Percentiles rank a stretch among this genome's conserved stretches.
These are phyloP conservation scores for Eretmocerus hayati DNA, from an alignment of 2,888 invertebrate species.

Conservation along the genomic window DNA sequence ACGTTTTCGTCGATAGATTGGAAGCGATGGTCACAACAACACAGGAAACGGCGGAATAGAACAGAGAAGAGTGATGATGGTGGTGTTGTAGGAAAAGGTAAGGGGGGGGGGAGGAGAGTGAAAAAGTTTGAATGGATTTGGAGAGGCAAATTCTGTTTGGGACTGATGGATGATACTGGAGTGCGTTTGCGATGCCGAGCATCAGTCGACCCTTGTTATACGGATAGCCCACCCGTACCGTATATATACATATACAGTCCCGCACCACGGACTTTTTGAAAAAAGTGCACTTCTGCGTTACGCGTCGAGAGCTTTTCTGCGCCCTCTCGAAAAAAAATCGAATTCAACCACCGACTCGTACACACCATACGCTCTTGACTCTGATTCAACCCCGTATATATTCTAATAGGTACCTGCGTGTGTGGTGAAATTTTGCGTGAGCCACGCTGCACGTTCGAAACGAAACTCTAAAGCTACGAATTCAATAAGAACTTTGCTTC, in stretches of 20 bases:
- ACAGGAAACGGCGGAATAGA: background rate
- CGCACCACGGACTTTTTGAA: background rate
- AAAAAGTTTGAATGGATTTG: slow-evolving; percentile 9
- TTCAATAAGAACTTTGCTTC: too few species aligned
- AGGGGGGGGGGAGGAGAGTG: background rate
- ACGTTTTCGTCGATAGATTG: too few species aligned
- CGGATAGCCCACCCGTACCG: background rate
- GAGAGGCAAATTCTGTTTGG: slow-evolving; percentile 6
- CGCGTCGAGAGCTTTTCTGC: background rate
- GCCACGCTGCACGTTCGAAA: too few species aligned
- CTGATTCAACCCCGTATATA: too few species aligned
- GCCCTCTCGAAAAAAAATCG: background rate
- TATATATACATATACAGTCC: too few species aligned
- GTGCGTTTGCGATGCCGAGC: background rate
- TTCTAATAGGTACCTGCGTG: too few species aligned
- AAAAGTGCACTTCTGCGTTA: background rate
- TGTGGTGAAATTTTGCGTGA: too few species aligned
- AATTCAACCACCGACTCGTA: too few species aligned
- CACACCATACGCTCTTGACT: too few species aligned
- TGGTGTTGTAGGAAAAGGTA: background rate
- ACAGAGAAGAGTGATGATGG: too few species aligned
- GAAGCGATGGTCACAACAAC: too few species aligned
- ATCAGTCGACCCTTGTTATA: slow-evolving; percentile 8
- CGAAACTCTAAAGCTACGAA: too few species aligned
- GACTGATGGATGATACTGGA: slow-evolving; percentile 11